A percentile compares a stretch with the other conserved stretches of the same genome.
These are phyloP conservation scores for Drosophila athabasca DNA, from an alignment of 1,140 invertebrate genomes.

Conservation along the genomic window DNA sequence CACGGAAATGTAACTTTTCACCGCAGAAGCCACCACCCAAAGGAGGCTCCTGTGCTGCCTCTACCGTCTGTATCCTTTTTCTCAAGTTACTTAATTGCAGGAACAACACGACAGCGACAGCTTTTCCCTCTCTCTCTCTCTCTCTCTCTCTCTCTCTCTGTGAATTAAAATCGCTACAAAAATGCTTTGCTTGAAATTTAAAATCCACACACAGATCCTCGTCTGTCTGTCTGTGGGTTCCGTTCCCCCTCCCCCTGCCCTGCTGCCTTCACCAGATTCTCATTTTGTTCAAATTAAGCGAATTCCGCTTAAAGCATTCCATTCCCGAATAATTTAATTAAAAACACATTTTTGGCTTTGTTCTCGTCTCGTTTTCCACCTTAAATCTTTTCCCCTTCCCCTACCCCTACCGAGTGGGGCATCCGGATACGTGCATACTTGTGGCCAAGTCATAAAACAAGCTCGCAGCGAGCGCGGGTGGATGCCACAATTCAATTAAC, in stretches of 20 bases:
- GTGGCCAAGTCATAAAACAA: conserved; percentile 35
- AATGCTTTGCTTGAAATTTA: conserved; percentile 50
- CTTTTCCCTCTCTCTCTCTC: conserved; percentile 7
- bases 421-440: conserved; percentile 41
- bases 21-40: not conserved
- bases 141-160: not conserved
- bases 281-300: conserved; percentile 39
- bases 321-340: conserved; percentile 68
- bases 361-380: conserved; percentile 13
- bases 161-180: conserved; percentile 33
- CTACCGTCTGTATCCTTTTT: conserved; percentile 12
- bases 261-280: conserved; percentile 10
- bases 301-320: conserved; percentile 67
- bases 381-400: not conserved
- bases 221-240: not conserved
- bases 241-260: conserved; percentile 3
- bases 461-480: not conserved
- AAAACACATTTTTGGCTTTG: conserved; percentile 57
- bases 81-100: conserved; percentile 74
- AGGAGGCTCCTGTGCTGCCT: not conserved
- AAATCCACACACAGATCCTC: conserved; percentile 8
- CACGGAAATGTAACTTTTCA: conserved; percentile 31
- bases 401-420: too few species aligned
- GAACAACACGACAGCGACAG: conserved; percentile 60
- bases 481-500: conserved; percentile 64